A percentile compares a stretch with the other conserved stretches of the same genome.
Evolutionary conservation across 2,797 vertebrate genomes (phyloP).

Genomic region (Poeciliopsis presidionis): DNA sequence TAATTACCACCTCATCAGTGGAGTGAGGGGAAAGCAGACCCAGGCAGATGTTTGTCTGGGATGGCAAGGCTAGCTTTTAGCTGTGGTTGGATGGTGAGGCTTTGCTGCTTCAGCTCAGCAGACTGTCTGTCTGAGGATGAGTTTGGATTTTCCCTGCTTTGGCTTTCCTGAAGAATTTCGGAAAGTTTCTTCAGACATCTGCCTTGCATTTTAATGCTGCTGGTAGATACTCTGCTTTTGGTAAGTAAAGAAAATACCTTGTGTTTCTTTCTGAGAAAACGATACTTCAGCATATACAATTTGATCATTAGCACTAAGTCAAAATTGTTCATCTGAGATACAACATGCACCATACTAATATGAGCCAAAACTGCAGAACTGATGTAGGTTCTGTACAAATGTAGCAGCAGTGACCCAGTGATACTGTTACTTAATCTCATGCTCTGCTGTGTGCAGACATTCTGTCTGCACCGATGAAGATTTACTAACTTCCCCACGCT

Average conservation of each 20-base stretch:
- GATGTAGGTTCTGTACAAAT: not conserved
- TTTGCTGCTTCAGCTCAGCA: constrained; percentile 46
- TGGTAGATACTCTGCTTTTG: not conserved
- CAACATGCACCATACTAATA: not conserved
- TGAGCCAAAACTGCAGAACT: not conserved
- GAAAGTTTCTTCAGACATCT: constrained; percentile 30
- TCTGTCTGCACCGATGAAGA: not conserved
- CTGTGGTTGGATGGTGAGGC: constrained; percentile 40
- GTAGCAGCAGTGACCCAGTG: not conserved
- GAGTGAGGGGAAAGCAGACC: constrained; percentile 34
- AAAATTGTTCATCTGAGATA: not conserved
- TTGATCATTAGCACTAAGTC: not conserved
- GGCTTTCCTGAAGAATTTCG: constrained; percentile 33
- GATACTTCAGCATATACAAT: not conserved
- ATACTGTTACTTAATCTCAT: not conserved
- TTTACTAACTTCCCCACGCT: not conserved
- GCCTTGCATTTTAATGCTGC: not conserved
- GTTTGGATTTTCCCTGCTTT: constrained; percentile 18
- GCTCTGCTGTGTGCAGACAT: not conserved
- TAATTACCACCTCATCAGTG: constrained; percentile 75
- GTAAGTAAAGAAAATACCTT: not conserved
- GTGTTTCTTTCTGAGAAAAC: not conserved
- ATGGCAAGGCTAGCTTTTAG: constrained; percentile 49
- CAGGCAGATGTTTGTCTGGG: constrained; percentile 37
- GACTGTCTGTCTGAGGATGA: constrained; percentile 29